Base-by-base conservation (phyloP, 2,113 vertebrate genomes). In the Silurus asotus region DNA sequence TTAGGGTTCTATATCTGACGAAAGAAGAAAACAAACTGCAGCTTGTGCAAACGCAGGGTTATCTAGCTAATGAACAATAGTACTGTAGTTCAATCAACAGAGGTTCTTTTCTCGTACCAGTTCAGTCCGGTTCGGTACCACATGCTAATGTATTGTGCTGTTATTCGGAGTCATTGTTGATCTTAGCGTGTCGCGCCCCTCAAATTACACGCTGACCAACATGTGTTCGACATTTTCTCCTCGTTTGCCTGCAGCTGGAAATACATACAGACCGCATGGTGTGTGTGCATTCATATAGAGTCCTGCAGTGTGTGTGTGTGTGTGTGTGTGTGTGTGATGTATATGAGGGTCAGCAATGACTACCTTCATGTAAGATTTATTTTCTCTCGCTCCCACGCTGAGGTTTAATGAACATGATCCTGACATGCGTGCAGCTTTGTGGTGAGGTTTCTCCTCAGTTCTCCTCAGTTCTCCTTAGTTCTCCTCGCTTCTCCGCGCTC, bases 351-450 rank as follows among this genome's bases (percentile, higher is more conserved):
- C 87, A 88, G 92, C 93, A 94, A 93, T 93, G 89, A 93, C 90
- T 92, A 88, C 78, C 81, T 88, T 89, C 87, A 61, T 87, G 77
- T 89, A 67, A 84, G 69, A 88, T 90, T 90, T 91, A 86, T 90
- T 92, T 85, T 85, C 91, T 88, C 91, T 90, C 84, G 87, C 86
- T 70, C 91, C 92, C 91, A 86, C 93, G 92, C 90, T 88, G 90
- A 92, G 87, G 91, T 93, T 92, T 94, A 93, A 67, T 91, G 86
- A 91, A 90, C 93, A 91, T 92, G 94, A 93, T 94, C 92, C 92
- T 92, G 91, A 88, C 92, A 90, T 91, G 93, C 91, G 92, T 92
- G 89, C 88, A 64, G 79, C 58, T 82, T 90, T 92, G 78, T 28
- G 70, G 86, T 85, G 83, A 78, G 86, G 81, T 65, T 81, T 86